Conservation (phyloP, 2,888 invertebrate species). For the Meta bourneti region DNA sequence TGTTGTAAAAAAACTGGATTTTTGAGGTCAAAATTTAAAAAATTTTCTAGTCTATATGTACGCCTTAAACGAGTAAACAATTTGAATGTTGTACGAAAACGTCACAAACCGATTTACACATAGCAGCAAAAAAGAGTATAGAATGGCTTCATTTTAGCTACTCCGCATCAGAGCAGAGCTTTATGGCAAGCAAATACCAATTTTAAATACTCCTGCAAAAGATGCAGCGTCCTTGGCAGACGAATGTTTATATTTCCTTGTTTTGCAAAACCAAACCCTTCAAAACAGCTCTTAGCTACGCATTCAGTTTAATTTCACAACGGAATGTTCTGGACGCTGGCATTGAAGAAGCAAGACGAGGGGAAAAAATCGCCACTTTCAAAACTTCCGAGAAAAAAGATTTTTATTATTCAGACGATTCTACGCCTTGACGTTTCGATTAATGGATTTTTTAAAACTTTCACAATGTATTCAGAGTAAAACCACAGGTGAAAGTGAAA, state of each 20-base stretch:
- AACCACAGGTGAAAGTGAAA: background rate
- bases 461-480: background rate
- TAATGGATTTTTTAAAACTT: background rate
- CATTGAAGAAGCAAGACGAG: constrained; percentile 24
- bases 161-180: background rate
- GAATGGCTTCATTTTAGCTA: background rate
- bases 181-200: background rate
- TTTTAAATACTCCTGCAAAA: constrained; percentile 3
- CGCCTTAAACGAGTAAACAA: no score
- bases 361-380: background rate
- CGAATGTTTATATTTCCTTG: constrained; percentile 21
- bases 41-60: no score
- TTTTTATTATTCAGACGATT: background rate
- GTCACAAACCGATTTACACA: background rate
- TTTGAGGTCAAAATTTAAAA: no score
- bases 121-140: background rate
- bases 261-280: background rate
- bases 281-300: constrained; percentile 7
- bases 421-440: background rate
- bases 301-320: constrained; percentile 8
- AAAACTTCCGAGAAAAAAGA: background rate
- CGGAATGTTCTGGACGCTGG: background rate
- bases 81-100: background rate
- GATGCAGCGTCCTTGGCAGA: constrained; percentile 32
- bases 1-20: no score